phyloP scores from a whole-genome alignment of 2,888 invertebrate species.

The Unio delphinus region DNA sequence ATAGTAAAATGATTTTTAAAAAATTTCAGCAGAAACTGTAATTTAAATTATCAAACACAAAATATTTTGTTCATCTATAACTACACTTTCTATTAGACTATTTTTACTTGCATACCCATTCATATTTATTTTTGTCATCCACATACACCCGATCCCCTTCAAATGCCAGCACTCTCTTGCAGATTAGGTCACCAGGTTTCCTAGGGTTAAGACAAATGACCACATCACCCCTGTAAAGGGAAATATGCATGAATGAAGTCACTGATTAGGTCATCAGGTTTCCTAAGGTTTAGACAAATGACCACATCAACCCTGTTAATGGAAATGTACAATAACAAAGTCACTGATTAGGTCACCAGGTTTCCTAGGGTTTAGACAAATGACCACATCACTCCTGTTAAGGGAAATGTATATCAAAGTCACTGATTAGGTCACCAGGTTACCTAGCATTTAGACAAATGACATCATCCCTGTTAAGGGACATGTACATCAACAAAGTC shows the following conservation, averaged over 20 bases:
- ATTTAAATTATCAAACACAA: not conserved
- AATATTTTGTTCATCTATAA: not conserved
- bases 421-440: not conserved
- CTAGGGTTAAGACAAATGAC: slow-evolving; percentile 87
- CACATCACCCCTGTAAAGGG: slow-evolving; percentile 82
- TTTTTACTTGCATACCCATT: not conserved
- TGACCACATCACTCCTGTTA: slow-evolving; percentile 86
- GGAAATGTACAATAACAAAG: too few species aligned
- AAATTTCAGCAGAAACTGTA: too few species aligned
- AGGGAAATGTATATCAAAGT: not conserved
- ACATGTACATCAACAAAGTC: too few species aligned
- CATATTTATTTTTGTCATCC: not conserved
- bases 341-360: slow-evolving; percentile 80
- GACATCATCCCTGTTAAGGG: too few species aligned
- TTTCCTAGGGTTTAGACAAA: slow-evolving; percentile 86
- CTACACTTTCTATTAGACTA: not conserved
- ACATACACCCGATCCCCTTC: slow-evolving; percentile 55
- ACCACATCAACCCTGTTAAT: too few species aligned
- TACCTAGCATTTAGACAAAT: too few species aligned
- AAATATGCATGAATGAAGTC: not conserved
- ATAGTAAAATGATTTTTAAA: too few species aligned
- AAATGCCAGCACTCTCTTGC: slow-evolving; percentile 81
- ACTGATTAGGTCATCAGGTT: not conserved
- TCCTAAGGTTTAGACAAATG: too few species aligned
- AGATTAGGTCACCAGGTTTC: slow-evolving; percentile 86